Base-by-base conservation (phyloP, 2,888 invertebrate species). In the Chrysolina haemoptera region DNA sequence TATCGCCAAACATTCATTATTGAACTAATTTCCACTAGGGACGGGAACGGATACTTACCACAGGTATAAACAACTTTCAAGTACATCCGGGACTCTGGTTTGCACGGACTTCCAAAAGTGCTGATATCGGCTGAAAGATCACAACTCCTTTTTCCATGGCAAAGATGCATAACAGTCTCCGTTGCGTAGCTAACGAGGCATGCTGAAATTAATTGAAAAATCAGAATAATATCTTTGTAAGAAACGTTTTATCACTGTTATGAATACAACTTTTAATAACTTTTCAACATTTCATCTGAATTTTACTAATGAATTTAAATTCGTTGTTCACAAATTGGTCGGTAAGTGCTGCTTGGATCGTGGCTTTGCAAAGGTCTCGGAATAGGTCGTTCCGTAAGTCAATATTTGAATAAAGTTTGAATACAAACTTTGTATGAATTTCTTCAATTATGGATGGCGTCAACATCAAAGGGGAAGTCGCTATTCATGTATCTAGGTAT, bases 111-210 rank as follows among this genome's bases (percentile, higher is more conserved):
- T 9, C 95, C 95, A 84, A 96, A 96, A 84, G 95, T 96, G 78
- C 93, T 93, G 81, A 93, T 91, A 87, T 96, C 95, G 2, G 95
- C 95, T 22, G 94, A 91, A 67, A 96, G 89, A 64, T 94, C 93
- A 85, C 96, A 96, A 73, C 92, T 91, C 76, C 95, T 90, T 85
- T 95, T 94, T 46, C 96, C 96, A 85, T 96, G 96, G 86, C 96
- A 96, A 69, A 85, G 84, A 84, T 94, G 92, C 94, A 97, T 96
- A 70, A 97, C 94, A 18, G 94, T 95, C 89, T 97, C 96, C n/a
- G 96, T 95, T 6, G 96, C 96, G 88, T 95, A 95, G 82, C 94
- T 94, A 80, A 95, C 95, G 87, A 95, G 90, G 87, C 97, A 97
- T 18, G 95, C 97, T 97, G 90, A 40, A 89, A 90, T 81, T 77